Conservation (phyloP, 2,113 vertebrate species). For the Talpa occidentalis region DNA sequence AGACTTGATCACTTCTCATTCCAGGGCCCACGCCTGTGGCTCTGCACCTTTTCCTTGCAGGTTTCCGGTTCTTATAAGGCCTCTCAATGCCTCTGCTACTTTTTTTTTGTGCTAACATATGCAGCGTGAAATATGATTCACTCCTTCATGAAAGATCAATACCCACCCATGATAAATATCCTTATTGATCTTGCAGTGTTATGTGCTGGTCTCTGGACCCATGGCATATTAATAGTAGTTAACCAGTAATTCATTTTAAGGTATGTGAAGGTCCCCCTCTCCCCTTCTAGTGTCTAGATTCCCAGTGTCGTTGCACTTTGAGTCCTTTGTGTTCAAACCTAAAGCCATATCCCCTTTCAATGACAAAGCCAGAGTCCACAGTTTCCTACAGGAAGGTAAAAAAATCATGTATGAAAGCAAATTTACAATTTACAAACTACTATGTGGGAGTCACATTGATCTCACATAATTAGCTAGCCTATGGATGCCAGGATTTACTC, state of each 20-base stretch:
- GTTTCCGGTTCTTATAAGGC: conserved; percentile 52
- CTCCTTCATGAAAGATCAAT: conserved; percentile 85
- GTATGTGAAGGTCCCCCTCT: conserved; percentile 13
- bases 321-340: conserved; percentile 52
- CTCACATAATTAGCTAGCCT: neutral
- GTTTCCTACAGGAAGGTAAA: neutral
- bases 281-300: conserved; percentile 70
- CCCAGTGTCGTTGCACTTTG: conserved; percentile 68
- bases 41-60: neutral
- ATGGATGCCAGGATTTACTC: neutral
- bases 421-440: neutral
- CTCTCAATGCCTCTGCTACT: conserved; percentile 80
- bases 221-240: conserved; percentile 86
- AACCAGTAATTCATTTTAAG: conserved; percentile 86
- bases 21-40: neutral
- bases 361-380: neutral
- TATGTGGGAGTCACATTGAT: neutral
- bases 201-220: conserved; percentile 79
- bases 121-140: conserved; percentile 82
- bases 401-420: neutral
- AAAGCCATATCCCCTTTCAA: neutral
- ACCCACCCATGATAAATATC: conserved; percentile 84
- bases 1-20: neutral
- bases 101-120: conserved; percentile 77
- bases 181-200: conserved; percentile 84